Evolutionary conservation across 2,888 invertebrate species (phyloP), one percentile per base, ranked within the genome.

Genomic region (Andrena chrysosceles): DNA sequence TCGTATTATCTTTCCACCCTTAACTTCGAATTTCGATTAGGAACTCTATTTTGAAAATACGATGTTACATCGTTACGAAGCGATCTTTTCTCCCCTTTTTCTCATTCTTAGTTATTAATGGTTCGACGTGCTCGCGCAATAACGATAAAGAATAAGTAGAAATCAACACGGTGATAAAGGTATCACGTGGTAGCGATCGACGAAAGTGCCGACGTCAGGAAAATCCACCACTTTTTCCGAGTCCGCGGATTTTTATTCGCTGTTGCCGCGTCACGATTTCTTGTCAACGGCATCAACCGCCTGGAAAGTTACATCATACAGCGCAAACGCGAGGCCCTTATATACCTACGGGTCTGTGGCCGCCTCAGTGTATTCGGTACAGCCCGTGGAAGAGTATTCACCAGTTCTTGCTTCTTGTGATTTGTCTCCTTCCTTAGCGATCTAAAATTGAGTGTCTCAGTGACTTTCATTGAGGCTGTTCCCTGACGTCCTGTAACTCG

Each of bases 261-360:
- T 31, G 16, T 23, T 8, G 70, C 70, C 42, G 66, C 20, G 81
- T 82, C 67, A 68, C 5, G 20, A 63, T 10, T 23, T 13, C 72
- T 74, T 70, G 54, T 62, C 74, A 66, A 52, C 29, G 49, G 56
- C 56, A 73, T 69, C 10, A 48, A 48, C 42, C 26, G 59, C 10
- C 33, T 23, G n/a, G 62, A 60, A 73, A 35, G 29, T 85, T 86
- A 77, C 86, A 86, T 86, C 86, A 86, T 81, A 3, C 66, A 42
- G 31, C 29, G 16, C 35, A 49, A 33, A 33, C 6, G 23, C 10
- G 16, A 16, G 3, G 20, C 56, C 56, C 35, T 63, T 74, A 84
- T 83, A 83, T 74, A 74, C 49, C 26, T 35, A 48, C 29, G 54
- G 20, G n/a, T 42, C 16, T 1, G 4, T 20, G 26, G 29, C 31